Conservation (phyloP, 2,113 vertebrate species). For the Montifringilla adamsi region DNA sequence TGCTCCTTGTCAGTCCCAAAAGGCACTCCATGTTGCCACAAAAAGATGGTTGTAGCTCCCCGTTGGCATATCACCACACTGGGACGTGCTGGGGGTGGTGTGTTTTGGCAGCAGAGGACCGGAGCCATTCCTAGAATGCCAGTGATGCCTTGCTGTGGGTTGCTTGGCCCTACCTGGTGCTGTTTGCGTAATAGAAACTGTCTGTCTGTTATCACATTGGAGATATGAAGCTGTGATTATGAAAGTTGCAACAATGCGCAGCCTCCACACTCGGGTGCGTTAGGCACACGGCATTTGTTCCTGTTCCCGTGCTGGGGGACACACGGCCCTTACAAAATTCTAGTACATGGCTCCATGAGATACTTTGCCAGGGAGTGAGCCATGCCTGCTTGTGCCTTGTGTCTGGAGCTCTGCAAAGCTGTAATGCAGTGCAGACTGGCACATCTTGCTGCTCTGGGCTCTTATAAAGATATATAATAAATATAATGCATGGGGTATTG, state of each 20-base stretch:
- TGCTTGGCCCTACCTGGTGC: not conserved
- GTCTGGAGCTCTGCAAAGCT: not conserved
- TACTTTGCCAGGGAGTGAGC: not conserved
- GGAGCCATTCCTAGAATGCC: not conserved
- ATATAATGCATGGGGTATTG: not conserved
- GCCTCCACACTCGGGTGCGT: not conserved
- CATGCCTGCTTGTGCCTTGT: not conserved
- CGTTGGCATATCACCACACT: rapidly evolving
- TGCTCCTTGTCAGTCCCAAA: not conserved
- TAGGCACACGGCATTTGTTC: not conserved
- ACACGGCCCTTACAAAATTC: rapidly evolving
- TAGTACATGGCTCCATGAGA: rapidly evolving
- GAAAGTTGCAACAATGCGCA: not conserved
- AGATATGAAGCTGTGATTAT: not conserved
- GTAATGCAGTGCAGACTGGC: not conserved
- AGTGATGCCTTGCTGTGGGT: not conserved
- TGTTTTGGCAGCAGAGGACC: slow-evolving; percentile 1
- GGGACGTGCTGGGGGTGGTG: not conserved
- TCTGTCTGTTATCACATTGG: not conserved
- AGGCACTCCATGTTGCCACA: rapidly evolving
- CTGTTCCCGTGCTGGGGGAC: not conserved
- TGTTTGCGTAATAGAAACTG: not conserved
- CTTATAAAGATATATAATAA: not conserved
- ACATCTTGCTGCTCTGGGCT: not conserved
- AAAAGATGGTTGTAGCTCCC: not conserved